A percentile compares a stretch with the other conserved stretches of the same genome.
phyloP scores from a whole-genome alignment of 2,888 invertebrate species.

The Ariolimax columbianus region DNA sequence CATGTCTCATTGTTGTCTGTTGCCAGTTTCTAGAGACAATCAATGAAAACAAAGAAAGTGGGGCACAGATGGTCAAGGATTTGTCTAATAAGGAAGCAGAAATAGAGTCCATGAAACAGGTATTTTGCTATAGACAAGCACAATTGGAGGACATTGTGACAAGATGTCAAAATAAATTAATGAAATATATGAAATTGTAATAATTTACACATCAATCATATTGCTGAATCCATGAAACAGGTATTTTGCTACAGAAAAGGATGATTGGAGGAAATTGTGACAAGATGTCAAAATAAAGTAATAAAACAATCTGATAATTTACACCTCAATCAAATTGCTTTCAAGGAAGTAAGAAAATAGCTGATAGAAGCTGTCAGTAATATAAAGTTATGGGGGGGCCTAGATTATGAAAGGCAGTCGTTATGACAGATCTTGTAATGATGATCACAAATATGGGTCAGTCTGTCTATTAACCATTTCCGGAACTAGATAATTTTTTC shows the following conservation, averaged over 20 bases:
- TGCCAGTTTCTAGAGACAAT: conserved; percentile 55
- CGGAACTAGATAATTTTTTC: too few species aligned
- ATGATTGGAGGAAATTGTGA: not conserved
- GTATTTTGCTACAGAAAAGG: not conserved
- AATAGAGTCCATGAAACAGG: conserved; percentile 48
- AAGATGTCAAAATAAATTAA: not conserved
- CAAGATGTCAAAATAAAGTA: not conserved
- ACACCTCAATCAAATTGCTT: too few species aligned
- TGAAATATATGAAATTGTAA: not conserved
- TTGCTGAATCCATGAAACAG: not conserved
- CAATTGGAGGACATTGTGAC: not conserved
- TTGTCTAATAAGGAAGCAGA: conserved; percentile 43
- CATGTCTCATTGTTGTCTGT: not conserved
- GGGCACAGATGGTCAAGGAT: conserved; percentile 52
- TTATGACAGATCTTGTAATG: too few species aligned
- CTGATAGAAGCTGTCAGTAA: too few species aligned
- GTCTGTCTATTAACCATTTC: too few species aligned
- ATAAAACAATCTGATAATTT: too few species aligned
- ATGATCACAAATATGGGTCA: too few species aligned
- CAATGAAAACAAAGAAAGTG: conserved; percentile 60
- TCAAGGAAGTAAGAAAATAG: too few species aligned
- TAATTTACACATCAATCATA: not conserved
- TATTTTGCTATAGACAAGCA: not conserved
- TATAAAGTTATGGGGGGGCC: too few species aligned
- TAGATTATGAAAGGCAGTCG: too few species aligned